A percentile compares a stretch with the other conserved stretches of the same genome.
These are phyloP conservation scores for Drosophila rhopaloa DNA, from an alignment of 1,140 invertebrate genomes.

Conservation along the genomic window DNA sequence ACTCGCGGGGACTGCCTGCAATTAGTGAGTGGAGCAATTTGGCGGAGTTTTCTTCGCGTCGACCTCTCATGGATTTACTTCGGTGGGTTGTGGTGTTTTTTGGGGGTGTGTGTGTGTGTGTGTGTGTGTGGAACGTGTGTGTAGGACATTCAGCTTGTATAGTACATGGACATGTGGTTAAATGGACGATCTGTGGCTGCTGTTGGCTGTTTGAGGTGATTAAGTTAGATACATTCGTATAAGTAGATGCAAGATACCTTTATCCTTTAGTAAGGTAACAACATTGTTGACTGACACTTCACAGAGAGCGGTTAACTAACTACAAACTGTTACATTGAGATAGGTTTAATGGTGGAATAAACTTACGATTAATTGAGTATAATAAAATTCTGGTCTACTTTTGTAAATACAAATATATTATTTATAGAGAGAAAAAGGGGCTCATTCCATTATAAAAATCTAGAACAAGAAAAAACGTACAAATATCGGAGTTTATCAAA, in stretches of 20 bases:
- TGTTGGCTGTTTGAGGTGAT: conserved; percentile 29
- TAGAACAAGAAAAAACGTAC: conserved; percentile 41
- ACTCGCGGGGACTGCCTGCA: conserved; percentile 80
- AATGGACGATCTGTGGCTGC: conserved; percentile 40
- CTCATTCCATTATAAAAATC: conserved; percentile 59
- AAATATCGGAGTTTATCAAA: conserved; percentile 22
- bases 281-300: conserved; percentile 28
- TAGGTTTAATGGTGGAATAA: conserved; percentile 49
- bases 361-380: conserved; percentile 42
- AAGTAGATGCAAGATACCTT: conserved; percentile 39
- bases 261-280: conserved; percentile 10
- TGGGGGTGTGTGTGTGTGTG: neutral
- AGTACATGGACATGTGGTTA: conserved; percentile 64
- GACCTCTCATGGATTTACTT: conserved; percentile 19
- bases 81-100: conserved; percentile 30
- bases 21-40: conserved; percentile 63
- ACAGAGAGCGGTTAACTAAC: conserved; percentile 60
- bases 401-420: conserved; percentile 40
- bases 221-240: conserved; percentile 43
- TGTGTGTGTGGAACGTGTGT: conserved; percentile 28
- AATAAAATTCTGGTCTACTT: conserved; percentile 34
- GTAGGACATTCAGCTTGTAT: conserved; percentile 65
- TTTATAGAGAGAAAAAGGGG: conserved; percentile 48
- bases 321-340: conserved; percentile 70
- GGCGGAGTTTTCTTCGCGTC: conserved; percentile 32